phyloP scores from a whole-genome alignment of 2,113 vertebrate species.

The Prolemur simus region DNA sequence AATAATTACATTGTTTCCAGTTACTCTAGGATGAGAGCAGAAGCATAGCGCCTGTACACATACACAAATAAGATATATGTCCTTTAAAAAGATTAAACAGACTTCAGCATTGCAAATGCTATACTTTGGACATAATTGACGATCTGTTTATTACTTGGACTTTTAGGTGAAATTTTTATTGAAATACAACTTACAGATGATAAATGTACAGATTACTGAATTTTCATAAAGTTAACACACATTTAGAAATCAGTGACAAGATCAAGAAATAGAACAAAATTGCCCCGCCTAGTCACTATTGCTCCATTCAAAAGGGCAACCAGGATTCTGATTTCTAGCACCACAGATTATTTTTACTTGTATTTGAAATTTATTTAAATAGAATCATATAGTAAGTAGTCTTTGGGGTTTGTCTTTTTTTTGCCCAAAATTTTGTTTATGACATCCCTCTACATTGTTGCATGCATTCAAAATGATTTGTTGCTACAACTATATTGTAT shows the following conservation, averaged over 20 bases:
- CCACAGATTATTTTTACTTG: background rate
- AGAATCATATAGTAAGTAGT: background rate
- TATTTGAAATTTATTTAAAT: background rate
- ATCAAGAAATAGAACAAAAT: background rate
- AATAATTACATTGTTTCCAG: background rate
- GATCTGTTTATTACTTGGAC: background rate
- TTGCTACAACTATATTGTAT: background rate
- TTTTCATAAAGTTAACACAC: background rate
- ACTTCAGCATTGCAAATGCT: background rate
- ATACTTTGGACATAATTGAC: background rate
- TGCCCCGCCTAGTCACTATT: background rate
- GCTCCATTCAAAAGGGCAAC: background rate
- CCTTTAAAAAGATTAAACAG: background rate
- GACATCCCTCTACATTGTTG: background rate
- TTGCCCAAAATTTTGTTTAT: background rate
- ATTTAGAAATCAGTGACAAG: background rate
- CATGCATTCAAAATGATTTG: background rate
- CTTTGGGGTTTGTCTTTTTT: background rate
- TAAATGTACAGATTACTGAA: background rate
- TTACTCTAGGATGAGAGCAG: background rate
- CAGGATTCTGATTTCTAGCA: background rate
- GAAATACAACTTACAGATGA: background rate
- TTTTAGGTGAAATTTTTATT: background rate
- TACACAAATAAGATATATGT: background rate
- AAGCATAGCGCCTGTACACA: background rate